A percentile compares a stretch with the other conserved stretches of the same genome.
Evolutionary conservation across 2,113 vertebrate species (phyloP).

Genomic region (Leuciscus idus): DNA sequence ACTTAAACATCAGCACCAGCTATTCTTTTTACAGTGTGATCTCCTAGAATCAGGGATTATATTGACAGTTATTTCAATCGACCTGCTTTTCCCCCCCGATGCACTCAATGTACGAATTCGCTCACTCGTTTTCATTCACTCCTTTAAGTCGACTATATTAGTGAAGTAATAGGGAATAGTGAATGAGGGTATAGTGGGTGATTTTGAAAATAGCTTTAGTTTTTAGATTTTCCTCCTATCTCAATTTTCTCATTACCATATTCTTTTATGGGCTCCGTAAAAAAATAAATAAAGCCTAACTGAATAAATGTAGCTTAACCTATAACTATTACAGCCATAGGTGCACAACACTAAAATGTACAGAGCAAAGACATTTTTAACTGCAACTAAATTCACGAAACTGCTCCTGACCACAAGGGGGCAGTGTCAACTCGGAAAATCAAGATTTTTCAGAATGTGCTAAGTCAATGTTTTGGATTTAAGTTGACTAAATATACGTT

Average conservation of each 20-base stretch:
- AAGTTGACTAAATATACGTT: too few species aligned
- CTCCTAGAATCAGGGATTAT: too few species aligned
- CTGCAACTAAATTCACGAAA: background rate
- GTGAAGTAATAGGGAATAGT: too few species aligned
- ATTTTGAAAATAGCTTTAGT: too few species aligned
- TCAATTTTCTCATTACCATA: background rate
- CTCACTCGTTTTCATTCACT: too few species aligned
- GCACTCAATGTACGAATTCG: too few species aligned
- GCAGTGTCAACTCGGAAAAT: background rate
- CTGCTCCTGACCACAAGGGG: background rate
- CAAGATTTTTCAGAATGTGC: background rate
- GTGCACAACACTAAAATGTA: background rate
- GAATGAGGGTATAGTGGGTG: too few species aligned
- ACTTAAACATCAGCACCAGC: too few species aligned
- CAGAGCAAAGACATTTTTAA: background rate
- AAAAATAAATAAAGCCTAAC: background rate
- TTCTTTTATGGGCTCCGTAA: background rate
- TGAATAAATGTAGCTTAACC: background rate
- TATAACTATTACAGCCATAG: background rate
- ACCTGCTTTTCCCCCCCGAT: too few species aligned
- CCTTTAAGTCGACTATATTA: too few species aligned
- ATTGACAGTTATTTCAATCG: too few species aligned
- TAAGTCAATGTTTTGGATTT: background rate
- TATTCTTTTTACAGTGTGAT: too few species aligned
- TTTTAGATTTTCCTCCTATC: background rate